Percentiles rank a stretch among this genome's conserved stretches.
phyloP scores from a whole-genome alignment of 30 jellyfish, hydroid and myxozoan species.

The Cassiopea andromeda region DNA sequence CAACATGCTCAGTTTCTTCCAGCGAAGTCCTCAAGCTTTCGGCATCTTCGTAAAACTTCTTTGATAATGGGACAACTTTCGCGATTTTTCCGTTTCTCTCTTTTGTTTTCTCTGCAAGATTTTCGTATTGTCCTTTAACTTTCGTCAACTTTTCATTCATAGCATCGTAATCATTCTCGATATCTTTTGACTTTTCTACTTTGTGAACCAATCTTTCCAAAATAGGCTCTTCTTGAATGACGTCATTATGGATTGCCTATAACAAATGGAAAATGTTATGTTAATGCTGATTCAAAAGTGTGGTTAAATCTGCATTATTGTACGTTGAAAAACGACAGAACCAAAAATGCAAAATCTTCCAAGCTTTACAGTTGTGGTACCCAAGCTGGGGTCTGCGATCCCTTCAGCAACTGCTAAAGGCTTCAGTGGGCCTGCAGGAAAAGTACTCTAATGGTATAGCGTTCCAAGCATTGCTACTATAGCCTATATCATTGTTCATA shows the following conservation, averaged over 20 bases:
- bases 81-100: conserved; percentile 53
- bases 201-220: conserved; percentile 59
- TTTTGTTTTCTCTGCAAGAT: conserved; percentile 43
- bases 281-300: background rate
- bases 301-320: too few species aligned
- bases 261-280: background rate
- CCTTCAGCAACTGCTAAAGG: too few species aligned
- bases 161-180: conserved; percentile 76
- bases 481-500: too few species aligned
- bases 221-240: conserved; percentile 79
- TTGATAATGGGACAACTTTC: conserved; percentile 57
- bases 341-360: too few species aligned
- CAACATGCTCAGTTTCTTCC: conserved; percentile 57
- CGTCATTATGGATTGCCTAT: conserved; percentile 82
- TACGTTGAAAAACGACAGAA: too few species aligned
- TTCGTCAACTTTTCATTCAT: conserved; percentile 49
- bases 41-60: conserved; percentile 56
- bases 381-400: too few species aligned
- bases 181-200: conserved; percentile 82
- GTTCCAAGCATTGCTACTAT: too few species aligned
- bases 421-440: too few species aligned
- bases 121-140: conserved; percentile 51
- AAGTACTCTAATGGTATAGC: too few species aligned
- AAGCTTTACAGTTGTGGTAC: too few species aligned
- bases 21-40: conserved; percentile 57